Percentiles rank a stretch among this genome's conserved stretches.
These are phyloP conservation scores for Brachyhypopomus gauderio DNA, from an alignment of 2,113 vertebrate species.

Conservation along the genomic window DNA sequence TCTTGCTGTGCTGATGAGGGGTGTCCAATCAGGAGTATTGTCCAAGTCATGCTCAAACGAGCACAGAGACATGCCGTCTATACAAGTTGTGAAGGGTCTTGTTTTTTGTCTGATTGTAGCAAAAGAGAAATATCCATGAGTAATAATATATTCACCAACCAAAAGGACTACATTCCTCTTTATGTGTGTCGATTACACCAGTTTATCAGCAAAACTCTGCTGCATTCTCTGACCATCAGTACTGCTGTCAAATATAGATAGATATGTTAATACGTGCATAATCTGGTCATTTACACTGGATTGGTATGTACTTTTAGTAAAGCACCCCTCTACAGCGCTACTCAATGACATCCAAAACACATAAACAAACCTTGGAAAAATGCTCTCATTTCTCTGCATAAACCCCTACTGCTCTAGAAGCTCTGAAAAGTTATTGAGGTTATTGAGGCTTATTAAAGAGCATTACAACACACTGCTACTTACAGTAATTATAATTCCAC, in stretches of 20 bases:
- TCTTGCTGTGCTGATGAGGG: constrained; percentile 43
- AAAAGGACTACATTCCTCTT: background rate
- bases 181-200: background rate
- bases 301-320: background rate
- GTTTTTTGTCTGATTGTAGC: background rate
- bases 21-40: constrained; percentile 31
- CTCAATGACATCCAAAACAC: background rate
- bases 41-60: constrained; percentile 39
- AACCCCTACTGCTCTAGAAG: background rate
- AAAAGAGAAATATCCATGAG: too few relatives aligned
- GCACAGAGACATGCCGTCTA: constrained; percentile 15
- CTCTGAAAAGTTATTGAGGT: background rate
- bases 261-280: background rate
- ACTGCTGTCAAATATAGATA: background rate
- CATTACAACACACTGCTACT: background rate
- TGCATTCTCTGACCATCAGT: background rate
- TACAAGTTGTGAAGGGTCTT: constrained; percentile 28
- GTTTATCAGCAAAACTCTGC: background rate
- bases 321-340: background rate
- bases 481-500: constrained; percentile 10
- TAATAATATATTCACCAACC: too few relatives aligned
- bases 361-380: background rate
- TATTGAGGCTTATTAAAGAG: background rate
- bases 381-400: background rate
- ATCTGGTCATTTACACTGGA: background rate